phyloP scores from a whole-genome alignment of 2,888 invertebrate genomes.

The Nebria salina region DNA sequence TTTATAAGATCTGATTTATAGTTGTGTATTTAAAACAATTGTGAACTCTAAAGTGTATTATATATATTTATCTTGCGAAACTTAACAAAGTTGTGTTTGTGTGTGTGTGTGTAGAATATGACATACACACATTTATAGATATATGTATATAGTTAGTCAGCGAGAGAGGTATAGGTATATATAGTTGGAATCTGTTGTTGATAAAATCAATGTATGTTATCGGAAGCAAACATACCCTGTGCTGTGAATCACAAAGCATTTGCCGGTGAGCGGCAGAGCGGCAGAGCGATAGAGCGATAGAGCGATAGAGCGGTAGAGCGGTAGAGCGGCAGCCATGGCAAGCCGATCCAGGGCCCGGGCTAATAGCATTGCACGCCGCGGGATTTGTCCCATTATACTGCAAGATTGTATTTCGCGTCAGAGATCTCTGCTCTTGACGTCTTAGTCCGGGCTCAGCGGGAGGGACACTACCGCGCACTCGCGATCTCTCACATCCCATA shows the following conservation, averaged over 20 bases:
- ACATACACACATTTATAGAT: no score
- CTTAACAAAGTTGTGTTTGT: no score
- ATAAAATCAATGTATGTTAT: conserved; percentile 57
- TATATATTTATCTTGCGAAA: no score
- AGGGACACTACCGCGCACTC: conserved; percentile 49
- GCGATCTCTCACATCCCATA: background rate
- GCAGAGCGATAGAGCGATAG: no score
- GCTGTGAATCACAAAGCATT: conserved; percentile 33
- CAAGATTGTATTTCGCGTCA: conserved; percentile 61
- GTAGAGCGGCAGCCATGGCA: background rate
- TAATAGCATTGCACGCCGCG: conserved; percentile 57
- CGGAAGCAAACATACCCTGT: conserved; percentile 20
- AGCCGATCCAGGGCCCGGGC: conserved; percentile 48
- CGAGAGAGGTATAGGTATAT: background rate
- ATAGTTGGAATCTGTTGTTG: conserved; percentile 49
- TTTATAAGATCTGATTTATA: no score
- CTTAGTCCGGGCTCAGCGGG: conserved; percentile 58
- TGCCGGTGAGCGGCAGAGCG: conserved; percentile 8
- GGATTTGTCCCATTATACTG: conserved; percentile 61
- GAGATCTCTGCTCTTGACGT: conserved; percentile 61
- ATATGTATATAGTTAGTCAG: background rate
- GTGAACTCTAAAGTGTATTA: no score
- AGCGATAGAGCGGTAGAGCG: no score
- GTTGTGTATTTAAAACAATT: no score
- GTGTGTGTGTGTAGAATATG: no score